Percentiles rank a stretch among this genome's conserved stretches.
phyloP scores from a whole-genome alignment of 2,888 invertebrate species.

The Andrena praecox region DNA sequence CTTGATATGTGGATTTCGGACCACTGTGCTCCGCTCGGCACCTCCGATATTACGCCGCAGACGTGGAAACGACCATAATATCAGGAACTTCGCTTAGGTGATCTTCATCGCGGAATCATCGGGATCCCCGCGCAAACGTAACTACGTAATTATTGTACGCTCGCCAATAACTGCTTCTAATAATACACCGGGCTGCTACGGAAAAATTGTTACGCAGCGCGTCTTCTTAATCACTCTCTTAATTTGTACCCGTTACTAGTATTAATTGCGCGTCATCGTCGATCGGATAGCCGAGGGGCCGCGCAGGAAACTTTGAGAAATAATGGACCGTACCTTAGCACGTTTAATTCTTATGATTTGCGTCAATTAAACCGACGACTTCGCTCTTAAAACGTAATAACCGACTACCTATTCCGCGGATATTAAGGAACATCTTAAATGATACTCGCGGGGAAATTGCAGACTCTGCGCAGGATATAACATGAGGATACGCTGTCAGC shows the following conservation, averaged over 20 bases:
- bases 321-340: constrained; percentile 2
- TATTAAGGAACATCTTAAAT: constrained; percentile 23
- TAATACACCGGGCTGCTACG: constrained; percentile 2
- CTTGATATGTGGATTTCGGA: no score
- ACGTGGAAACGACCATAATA: background rate
- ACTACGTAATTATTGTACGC: constrained; percentile 30
- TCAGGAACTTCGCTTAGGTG: background rate
- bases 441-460: constrained; percentile 25
- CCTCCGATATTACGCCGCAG: background rate
- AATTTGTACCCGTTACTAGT: constrained; percentile 21
- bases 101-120: constrained; percentile 14
- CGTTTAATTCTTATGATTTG: constrained; percentile 43
- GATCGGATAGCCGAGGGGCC: background rate
- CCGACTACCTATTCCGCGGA: constrained; percentile 9
- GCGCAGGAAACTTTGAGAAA: background rate
- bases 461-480: constrained; percentile 3
- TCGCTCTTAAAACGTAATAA: constrained; percentile 16
- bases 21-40: background rate
- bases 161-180: constrained; percentile 55
- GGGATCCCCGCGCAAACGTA: background rate
- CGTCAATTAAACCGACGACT: constrained; percentile 37
- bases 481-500: constrained; percentile 3
- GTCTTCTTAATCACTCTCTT: constrained; percentile 38
- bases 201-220: background rate
- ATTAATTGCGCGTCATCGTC: constrained; percentile 44